A percentile compares a stretch with the other conserved stretches of the same genome.
These are phyloP conservation scores for Metallyticus violacea DNA, from an alignment of 2,888 invertebrate species.

Conservation along the genomic window DNA sequence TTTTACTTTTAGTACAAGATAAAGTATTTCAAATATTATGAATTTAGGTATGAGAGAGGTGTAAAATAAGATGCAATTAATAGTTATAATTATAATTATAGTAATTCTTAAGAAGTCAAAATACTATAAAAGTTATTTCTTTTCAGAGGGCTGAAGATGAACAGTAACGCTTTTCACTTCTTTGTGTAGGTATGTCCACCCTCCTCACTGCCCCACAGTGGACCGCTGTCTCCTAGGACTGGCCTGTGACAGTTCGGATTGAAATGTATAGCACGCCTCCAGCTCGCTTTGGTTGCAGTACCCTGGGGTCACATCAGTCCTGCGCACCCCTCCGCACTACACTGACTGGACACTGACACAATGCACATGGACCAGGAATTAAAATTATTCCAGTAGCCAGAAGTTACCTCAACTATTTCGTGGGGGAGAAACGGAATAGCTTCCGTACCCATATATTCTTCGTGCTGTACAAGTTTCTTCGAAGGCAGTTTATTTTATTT, in stretches of 20 bases:
- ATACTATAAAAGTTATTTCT: no score
- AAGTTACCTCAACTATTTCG: background rate
- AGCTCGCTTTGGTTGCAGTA: conserved; percentile 1
- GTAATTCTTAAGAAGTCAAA: no score
- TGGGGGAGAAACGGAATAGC: background rate
- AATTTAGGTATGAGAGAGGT: no score
- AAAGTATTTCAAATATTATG: no score
- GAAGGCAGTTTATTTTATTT: background rate
- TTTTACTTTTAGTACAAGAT: no score
- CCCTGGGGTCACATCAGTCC: conserved; percentile 33
- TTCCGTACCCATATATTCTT: background rate
- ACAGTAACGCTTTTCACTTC: background rate
- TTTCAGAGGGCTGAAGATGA: background rate
- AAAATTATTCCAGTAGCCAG: background rate
- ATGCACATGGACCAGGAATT: background rate
- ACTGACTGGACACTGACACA: background rate
- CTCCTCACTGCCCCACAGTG: no score
- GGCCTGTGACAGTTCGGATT: conserved; percentile 29
- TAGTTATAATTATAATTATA: no score
- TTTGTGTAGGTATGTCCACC: background rate
- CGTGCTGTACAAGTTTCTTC: background rate
- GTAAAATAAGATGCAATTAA: no score
- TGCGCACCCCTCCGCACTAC: background rate
- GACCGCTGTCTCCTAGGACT: background rate
- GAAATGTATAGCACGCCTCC: conserved; percentile 30